Evolutionary conservation across 2,113 vertebrate genomes (phyloP), one percentile per base, ranked within the genome.

Genomic region (Cricetomys ansorgei): DNA sequence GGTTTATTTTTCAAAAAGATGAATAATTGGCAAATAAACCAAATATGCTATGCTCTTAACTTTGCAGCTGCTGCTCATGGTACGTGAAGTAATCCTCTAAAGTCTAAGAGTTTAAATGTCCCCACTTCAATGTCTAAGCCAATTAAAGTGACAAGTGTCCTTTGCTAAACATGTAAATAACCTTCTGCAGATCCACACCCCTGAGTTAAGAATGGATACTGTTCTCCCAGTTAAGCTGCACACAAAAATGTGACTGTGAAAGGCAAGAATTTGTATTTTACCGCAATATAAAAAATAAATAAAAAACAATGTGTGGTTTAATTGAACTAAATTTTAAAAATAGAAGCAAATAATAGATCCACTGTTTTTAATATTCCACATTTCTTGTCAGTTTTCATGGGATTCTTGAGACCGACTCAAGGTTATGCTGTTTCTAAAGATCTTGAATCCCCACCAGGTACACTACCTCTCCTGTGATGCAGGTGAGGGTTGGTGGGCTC

Each of bases 101-200:
- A 77, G 50, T 43, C 50, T 40, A 50, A 1, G 23, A 91, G 53
- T 90, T 92, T 92, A 85, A 43, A 69, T 21, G 1, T 16, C n/a
- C 31, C 19, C 37, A 1, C 8, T 1, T 37, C 13, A 55, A 21
- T 53, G 12, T 3, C 34, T 21, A 0, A 19, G 4, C 4, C n/a
- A 83, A 76, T 73, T 17, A 34, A 70, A 85, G 21, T 88, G 19
- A 64, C 23, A 91, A 76, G n/a, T 34, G 57, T 57, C 57, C 96
- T 23, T 86, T 50, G 19, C 19, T 34, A 48, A 40, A 5, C 9
- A 75, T 29, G 8, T 1, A 43, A 91, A 48, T 16, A 34, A 0
- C 16, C 50, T 87, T 89, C 48, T 77, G 12, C 7, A 95, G 40
- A 64, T 3, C 7, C 79, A 19, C 76, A 34, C 40, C 27, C 1